phyloP scores from a whole-genome alignment of 2,113 vertebrate species.

The Muntiacus reevesi region DNA sequence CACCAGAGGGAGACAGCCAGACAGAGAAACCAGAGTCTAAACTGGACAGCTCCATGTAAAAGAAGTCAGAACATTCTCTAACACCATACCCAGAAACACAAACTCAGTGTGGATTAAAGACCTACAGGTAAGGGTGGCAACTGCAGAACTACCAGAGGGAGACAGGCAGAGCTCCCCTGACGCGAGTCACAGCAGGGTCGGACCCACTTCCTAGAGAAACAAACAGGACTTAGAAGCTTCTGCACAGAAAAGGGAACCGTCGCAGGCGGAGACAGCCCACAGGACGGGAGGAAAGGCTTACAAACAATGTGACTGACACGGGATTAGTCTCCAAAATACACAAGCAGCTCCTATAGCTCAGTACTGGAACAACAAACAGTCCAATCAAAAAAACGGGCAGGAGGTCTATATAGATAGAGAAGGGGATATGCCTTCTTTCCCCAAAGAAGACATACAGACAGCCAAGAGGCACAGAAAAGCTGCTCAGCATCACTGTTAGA shows the following conservation, averaged over 20 bases:
- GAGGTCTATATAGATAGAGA: not conserved
- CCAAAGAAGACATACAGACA: not conserved
- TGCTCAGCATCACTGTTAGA: not conserved
- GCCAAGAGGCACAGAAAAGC: not conserved
- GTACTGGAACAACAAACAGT: rapidly evolving
- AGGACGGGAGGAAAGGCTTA: not conserved
- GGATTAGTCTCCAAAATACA: not conserved
- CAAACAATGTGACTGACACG: not conserved
- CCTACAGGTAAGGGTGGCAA: rapidly evolving
- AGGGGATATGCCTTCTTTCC: not conserved
- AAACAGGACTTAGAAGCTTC: not conserved
- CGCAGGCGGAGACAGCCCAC: not conserved
- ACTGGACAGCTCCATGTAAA: rapidly evolving
- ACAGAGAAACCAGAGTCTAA: not conserved
- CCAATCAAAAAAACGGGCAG: not conserved
- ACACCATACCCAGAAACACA: not conserved
- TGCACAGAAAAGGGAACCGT: not conserved
- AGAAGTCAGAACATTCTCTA: not conserved
- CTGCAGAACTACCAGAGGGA: rapidly evolving
- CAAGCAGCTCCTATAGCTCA: not conserved
- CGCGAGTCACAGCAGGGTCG: not conserved
- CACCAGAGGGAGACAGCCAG: not conserved
- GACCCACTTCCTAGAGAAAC: not conserved
- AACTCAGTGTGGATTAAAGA: not conserved
- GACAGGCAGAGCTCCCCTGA: not conserved